Base-by-base conservation (phyloP, 2,797 vertebrate genomes). In the Fistularia tabacaria region DNA sequence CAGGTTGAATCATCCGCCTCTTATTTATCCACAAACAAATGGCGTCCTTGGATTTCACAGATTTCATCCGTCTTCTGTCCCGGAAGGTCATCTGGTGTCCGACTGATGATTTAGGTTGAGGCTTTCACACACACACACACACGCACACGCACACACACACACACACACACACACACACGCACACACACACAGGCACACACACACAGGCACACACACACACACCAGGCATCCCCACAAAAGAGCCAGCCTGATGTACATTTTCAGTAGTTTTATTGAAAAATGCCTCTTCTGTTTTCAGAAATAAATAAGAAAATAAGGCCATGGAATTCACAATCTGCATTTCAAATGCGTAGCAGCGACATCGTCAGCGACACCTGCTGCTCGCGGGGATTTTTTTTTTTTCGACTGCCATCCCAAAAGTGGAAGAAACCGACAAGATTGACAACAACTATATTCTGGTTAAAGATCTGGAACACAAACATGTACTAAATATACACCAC, bases 211-310 rank as follows among this genome's bases (percentile, higher is more conserved):
- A n/a, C 12, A 12, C 37, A 14, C 38, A 51, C 49, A 50, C 10
- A 11, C 7, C n/a, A n/a, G n/a, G n/a, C n/a, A n/a, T n/a, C n/a
- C n/a, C n/a, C n/a, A 40, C 25, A 25, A 25, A 25, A 25, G 25
- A 25, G 25, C 25, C 25, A 25, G 25, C 25, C 25, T 5, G 25
- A 25, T 25, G 77, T 69, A 84, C 58, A 91, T 97, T 98, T 98
- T 98, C 95, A 97, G 96, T 98, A 98, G 96, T 98, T 98, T 98
- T 98, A 98, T 98, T 98, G 95, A 97, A 98, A 98, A 98, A 98
- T 95, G 94, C 95, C 94, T 98, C 95, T 93, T 96, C 92, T 93
- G 90, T 94, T 96, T 94, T 95, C 92, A 96, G 95, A 98, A 98
- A 98, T 98, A 98, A 98, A 98, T 98, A 98, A 92, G 90, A 92